Percentiles rank a stretch among this genome's conserved stretches.
phyloP scores from a whole-genome alignment of 1,140 invertebrate genomes.

The Medauroidea extradentata region DNA sequence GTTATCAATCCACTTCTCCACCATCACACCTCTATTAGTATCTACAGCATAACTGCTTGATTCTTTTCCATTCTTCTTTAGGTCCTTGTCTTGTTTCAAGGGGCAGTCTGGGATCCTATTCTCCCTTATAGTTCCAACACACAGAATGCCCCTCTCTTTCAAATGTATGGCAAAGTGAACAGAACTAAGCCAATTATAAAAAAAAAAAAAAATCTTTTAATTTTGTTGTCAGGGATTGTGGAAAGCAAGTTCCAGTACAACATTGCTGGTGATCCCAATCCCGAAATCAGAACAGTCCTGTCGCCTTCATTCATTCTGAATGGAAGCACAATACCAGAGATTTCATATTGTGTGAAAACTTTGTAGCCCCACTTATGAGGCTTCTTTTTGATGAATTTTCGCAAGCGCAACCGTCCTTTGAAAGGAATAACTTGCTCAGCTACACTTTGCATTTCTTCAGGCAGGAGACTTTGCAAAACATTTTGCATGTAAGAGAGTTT shows the following conservation, averaged over 20 bases:
- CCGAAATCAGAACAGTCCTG: background rate
- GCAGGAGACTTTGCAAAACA: conserved; percentile 26
- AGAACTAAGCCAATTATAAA: no score
- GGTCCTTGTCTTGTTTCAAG: no score
- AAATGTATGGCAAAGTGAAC: no score
- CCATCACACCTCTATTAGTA: no score
- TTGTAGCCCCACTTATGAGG: conserved; percentile 34
- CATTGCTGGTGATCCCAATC: background rate
- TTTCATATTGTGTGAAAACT: conserved; percentile 19
- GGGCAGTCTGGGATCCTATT: no score
- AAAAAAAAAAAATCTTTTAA: no score
- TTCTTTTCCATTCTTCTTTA: no score
- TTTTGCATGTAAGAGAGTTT: conserved; percentile 15
- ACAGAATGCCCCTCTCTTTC: no score
- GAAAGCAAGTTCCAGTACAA: conserved; percentile 1
- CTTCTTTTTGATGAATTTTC: conserved; percentile 31
- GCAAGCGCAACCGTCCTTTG: conserved; percentile 26
- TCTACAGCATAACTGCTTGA: no score
- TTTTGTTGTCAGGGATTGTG: background rate
- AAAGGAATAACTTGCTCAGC: conserved; percentile 34
- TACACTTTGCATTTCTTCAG: conserved; percentile 36
- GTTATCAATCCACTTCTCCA: no score
- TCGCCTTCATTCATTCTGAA: conserved; percentile 23
- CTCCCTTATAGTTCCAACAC: no score
- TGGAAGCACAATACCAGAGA: conserved; percentile 22